phyloP scores from a whole-genome alignment of 37 sponge, comb jelly and placozoan species.

The Cladorhizidae sp. region DNA sequence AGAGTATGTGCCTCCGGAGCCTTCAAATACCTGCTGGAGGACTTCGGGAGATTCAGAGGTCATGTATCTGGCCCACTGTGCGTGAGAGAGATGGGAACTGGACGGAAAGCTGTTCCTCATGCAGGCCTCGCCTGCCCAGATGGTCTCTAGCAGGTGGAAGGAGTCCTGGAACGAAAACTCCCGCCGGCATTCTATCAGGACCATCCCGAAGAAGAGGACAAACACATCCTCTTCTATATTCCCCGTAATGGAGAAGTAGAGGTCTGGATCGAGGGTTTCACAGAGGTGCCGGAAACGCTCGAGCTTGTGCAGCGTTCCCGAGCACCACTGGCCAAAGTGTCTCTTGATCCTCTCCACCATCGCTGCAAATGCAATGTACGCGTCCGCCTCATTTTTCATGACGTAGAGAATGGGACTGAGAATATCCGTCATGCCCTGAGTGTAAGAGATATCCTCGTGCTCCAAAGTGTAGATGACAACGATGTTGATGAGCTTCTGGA shows the following conservation, averaged over 20 bases:
- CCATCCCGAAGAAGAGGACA: slow-evolving; percentile 78
- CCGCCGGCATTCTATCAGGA: slow-evolving; percentile 72
- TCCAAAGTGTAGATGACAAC: slow-evolving; percentile 64
- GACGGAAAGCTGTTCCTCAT: slow-evolving; percentile 3
- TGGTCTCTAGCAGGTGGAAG: slow-evolving; percentile 62
- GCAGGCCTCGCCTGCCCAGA: slow-evolving; percentile 27
- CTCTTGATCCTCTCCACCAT: slow-evolving; percentile 55
- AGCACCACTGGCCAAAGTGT: slow-evolving; percentile 69
- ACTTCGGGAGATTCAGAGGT: slow-evolving; percentile 50
- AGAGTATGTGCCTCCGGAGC: slow-evolving; percentile 31
- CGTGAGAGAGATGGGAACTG: neutral
- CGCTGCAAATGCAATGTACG: slow-evolving; percentile 66
- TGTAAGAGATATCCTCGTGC: slow-evolving; percentile 63
- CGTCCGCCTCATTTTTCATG: slow-evolving; percentile 67
- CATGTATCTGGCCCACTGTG: slow-evolving; percentile 68
- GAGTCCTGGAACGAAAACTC: slow-evolving; percentile 74
- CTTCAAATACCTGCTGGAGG: slow-evolving; percentile 47
- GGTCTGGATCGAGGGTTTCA: slow-evolving; percentile 66
- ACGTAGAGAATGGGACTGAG: slow-evolving; percentile 78
- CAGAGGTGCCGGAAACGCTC: slow-evolving; percentile 74
- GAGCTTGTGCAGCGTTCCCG: slow-evolving; percentile 63
- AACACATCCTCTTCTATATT: slow-evolving; percentile 65
- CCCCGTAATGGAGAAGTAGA: slow-evolving; percentile 25
- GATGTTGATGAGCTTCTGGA: slow-evolving; percentile 64
- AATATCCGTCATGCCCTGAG: slow-evolving; percentile 86